Percentiles rank a stretch among this genome's conserved stretches.
phyloP scores from a whole-genome alignment of 35 echinoderm and acorn worm genomes.

The Hemicentrotus pulcherrimus region DNA sequence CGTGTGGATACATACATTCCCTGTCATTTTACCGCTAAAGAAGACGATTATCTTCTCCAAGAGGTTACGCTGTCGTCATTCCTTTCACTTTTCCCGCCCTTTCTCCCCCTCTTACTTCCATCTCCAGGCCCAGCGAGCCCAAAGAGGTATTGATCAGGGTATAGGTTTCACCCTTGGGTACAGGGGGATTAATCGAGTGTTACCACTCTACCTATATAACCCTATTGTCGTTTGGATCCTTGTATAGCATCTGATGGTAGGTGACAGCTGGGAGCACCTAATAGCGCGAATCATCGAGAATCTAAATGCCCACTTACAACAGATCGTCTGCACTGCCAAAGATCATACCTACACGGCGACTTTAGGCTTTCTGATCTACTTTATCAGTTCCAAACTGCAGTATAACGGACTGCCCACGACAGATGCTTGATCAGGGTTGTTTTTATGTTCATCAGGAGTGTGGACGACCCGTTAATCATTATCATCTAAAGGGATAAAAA shows the following conservation, averaged over 20 bases:
- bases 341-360: background rate
- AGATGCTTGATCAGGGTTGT: background rate
- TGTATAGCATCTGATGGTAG: background rate
- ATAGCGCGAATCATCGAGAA: background rate
- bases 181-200: background rate
- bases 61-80: background rate
- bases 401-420: background rate
- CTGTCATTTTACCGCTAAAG: constrained; percentile 5
- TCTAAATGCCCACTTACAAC: background rate
- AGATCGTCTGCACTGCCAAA: background rate
- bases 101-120: background rate
- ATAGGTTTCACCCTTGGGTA: constrained; percentile 8
- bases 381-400: background rate
- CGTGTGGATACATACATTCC: constrained; percentile 41
- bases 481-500: background rate
- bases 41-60: background rate
- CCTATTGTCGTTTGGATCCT: background rate
- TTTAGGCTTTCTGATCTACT: background rate
- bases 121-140: background rate
- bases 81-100: background rate
- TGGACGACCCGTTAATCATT: background rate
- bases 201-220: constrained; percentile 15
- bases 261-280: background rate
- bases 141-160: background rate
- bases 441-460: background rate